phyloP scores from a whole-genome alignment of 2,113 vertebrate species.

The Megaceryle maxima region DNA sequence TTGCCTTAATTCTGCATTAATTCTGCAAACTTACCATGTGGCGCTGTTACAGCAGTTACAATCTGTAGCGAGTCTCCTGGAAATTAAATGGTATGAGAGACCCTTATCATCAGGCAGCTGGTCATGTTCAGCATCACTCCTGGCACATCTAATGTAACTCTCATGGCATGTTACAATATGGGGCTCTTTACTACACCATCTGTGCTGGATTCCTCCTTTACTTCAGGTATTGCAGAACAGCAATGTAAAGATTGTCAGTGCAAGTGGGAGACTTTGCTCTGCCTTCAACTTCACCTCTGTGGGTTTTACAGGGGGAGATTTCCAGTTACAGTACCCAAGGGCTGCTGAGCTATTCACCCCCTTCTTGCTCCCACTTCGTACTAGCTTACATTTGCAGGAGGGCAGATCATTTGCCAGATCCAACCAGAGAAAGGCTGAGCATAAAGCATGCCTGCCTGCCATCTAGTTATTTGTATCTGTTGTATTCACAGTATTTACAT shows the following conservation, averaged over 20 bases:
- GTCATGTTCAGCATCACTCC: background rate
- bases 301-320: background rate
- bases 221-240: background rate
- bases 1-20: background rate
- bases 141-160: background rate
- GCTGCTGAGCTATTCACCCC: background rate
- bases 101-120: background rate
- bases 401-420: background rate
- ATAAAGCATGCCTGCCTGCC: background rate
- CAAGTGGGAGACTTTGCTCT: background rate
- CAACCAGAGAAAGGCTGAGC: background rate
- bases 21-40: background rate
- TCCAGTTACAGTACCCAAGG: background rate
- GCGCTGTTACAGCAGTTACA: background rate
- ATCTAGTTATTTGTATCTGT: background rate
- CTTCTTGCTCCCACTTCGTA: background rate
- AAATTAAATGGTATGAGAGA: background rate
- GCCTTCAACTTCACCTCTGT: background rate
- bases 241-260: background rate
- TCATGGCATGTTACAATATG: fast-evolving
- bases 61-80: background rate
- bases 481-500: background rate
- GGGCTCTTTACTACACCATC: background rate
- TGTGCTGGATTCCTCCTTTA: background rate
- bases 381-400: background rate